A percentile compares a stretch with the other conserved stretches of the same genome.
phyloP scores from a whole-genome alignment of 2,797 vertebrate genomes.

The Paedocypris micromegethes region DNA sequence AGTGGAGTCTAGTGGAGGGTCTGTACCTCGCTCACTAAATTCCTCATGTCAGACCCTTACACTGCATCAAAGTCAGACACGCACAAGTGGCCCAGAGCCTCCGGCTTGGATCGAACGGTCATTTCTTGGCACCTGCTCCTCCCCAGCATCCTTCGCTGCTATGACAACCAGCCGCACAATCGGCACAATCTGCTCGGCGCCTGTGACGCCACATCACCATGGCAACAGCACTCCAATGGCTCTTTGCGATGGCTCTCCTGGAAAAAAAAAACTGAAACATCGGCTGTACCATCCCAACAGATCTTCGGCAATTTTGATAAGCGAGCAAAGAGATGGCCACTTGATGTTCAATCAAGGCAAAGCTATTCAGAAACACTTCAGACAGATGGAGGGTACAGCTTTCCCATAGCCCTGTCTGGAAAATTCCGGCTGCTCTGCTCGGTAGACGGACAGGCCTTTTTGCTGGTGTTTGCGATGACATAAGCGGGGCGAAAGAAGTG shows the following conservation, averaged over 20 bases:
- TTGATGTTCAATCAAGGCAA: slow-evolving; percentile 36
- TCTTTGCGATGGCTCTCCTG: slow-evolving; percentile 33
- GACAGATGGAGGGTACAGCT: slow-evolving; percentile 34
- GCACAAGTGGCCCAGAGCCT: background rate
- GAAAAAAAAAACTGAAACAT: slow-evolving; percentile 11
- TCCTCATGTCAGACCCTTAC: background rate
- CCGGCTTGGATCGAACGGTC: slow-evolving; percentile 8
- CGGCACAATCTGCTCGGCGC: slow-evolving; percentile 61
- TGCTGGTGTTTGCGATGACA: slow-evolving; percentile 19
- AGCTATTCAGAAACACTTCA: slow-evolving; percentile 35
- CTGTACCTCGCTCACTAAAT: background rate
- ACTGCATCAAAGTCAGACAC: slow-evolving; percentile 23
- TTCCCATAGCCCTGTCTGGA: slow-evolving; percentile 32
- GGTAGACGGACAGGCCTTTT: slow-evolving; percentile 18
- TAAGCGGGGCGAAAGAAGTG: slow-evolving; percentile 17
- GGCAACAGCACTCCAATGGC: slow-evolving; percentile 60
- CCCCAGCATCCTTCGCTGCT: slow-evolving; percentile 33
- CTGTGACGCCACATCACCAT: slow-evolving; percentile 66
- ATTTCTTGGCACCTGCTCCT: slow-evolving; percentile 31
- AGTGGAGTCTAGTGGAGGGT: slow-evolving; percentile 3
- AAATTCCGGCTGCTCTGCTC: slow-evolving; percentile 1
- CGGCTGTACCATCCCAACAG: slow-evolving; percentile 29
- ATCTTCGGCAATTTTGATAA: slow-evolving; percentile 37
- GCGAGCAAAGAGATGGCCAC: slow-evolving; percentile 24
- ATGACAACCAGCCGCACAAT: slow-evolving; percentile 53